A percentile compares a stretch with the other conserved stretches of the same genome.
These are phyloP conservation scores for Lithophane leautieri DNA, from an alignment of 2,888 invertebrate genomes.

Conservation along the genomic window DNA sequence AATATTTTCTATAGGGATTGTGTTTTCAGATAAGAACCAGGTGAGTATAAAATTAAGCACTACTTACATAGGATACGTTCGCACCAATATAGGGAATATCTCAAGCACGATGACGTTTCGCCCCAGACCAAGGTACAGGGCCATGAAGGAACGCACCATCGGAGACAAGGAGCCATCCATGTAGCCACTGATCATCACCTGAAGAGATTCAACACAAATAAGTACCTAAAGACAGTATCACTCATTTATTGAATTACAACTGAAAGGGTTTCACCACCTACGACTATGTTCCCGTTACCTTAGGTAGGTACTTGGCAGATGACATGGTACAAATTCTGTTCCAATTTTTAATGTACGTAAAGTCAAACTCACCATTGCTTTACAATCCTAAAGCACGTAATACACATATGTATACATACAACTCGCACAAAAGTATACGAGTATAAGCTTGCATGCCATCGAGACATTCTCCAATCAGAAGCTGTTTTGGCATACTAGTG, in stretches of 20 bases:
- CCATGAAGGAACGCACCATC: slow-evolving; percentile 74
- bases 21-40: background rate
- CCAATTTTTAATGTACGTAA: no score
- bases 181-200: slow-evolving; percentile 85
- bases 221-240: background rate
- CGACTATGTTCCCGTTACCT: background rate
- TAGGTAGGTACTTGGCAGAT: no score
- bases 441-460: no score
- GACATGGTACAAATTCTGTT: no score
- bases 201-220: slow-evolving; percentile 12
- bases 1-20: background rate
- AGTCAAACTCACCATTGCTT: no score
- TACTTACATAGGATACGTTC: slow-evolving; percentile 84
- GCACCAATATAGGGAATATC: slow-evolving; percentile 80
- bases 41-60: background rate
- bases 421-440: no score
- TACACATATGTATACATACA: no score
- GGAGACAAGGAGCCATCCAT: slow-evolving; percentile 82
- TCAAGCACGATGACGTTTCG: slow-evolving; percentile 82
- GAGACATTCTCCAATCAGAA: no score
- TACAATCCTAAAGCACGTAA: no score
- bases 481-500: no score
- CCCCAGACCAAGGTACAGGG: slow-evolving; percentile 75
- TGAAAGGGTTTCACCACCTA: no score
- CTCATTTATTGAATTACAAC: background rate